A percentile compares a stretch with the other conserved stretches of the same genome.
Evolutionary conservation across 2,113 vertebrate genomes (phyloP).

Genomic region (Protobothrops flavoviridis): DNA sequence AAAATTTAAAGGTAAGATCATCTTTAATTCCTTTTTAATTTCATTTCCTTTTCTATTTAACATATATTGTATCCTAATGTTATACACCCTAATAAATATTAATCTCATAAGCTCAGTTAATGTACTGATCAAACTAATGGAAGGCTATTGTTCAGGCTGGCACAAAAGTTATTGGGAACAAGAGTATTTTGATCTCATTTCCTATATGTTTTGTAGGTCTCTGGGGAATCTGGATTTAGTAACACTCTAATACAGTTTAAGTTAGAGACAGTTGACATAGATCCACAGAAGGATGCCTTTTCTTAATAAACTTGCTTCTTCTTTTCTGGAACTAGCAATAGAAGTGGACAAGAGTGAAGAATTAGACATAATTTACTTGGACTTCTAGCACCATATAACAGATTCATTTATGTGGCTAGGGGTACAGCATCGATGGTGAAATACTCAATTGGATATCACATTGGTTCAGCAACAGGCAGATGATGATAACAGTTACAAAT

Average conservation of each 20-base stretch:
- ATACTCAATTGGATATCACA: slow-evolving; percentile 51
- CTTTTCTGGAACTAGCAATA: slow-evolving; percentile 58
- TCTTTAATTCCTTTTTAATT: background rate
- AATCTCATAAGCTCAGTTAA: background rate
- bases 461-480: slow-evolving; percentile 42
- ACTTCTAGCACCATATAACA: slow-evolving; percentile 52
- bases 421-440: slow-evolving; percentile 55
- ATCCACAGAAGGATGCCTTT: slow-evolving; percentile 58
- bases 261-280: slow-evolving; percentile 63
- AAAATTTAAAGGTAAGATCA: background rate
- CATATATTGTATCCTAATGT: background rate
- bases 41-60: background rate
- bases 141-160: slow-evolving; percentile 17
- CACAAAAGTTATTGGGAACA: background rate
- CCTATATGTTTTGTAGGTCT: slow-evolving; percentile 16
- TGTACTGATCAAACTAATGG: background rate
- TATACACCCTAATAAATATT: background rate
- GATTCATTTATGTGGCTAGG: slow-evolving; percentile 68
- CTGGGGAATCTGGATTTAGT: slow-evolving; percentile 56
- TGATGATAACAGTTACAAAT: slow-evolving; percentile 32
- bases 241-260: slow-evolving; percentile 54
- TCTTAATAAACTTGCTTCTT: slow-evolving; percentile 59
- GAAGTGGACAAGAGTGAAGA: slow-evolving; percentile 57
- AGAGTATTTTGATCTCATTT: slow-evolving; percentile 34
- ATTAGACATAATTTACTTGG: slow-evolving; percentile 65